phyloP scores from a whole-genome alignment of 1,140 invertebrate genomes.

The Anastrepha obliqua region DNA sequence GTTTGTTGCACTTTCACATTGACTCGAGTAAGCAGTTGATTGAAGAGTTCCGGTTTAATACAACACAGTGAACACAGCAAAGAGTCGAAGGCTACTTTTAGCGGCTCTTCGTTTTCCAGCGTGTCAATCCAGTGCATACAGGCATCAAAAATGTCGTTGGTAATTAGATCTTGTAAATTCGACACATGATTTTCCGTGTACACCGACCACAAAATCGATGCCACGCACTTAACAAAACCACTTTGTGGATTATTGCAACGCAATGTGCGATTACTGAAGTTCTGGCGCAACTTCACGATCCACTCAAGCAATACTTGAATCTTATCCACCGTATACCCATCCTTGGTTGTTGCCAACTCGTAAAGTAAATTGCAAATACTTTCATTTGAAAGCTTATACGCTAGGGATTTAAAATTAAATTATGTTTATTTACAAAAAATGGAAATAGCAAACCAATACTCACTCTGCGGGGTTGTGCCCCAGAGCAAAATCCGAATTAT shows the following conservation, averaged over 20 bases:
- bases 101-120: constrained; percentile 79
- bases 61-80: constrained; percentile 90
- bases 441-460: constrained; percentile 29
- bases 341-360: constrained; percentile 81
- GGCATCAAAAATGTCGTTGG: constrained; percentile 82
- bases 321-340: constrained; percentile 75
- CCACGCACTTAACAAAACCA: constrained; percentile 78
- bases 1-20: constrained; percentile 79
- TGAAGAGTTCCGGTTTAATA: constrained; percentile 85
- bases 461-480: constrained; percentile 75
- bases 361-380: constrained; percentile 87
- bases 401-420: constrained; percentile 58
- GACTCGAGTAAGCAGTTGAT: constrained; percentile 83
- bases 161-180: constrained; percentile 80
- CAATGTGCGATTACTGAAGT: constrained; percentile 64
- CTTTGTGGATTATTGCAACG: constrained; percentile 72
- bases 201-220: constrained; percentile 88
- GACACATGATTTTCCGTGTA: constrained; percentile 79
- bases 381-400: constrained; percentile 75
- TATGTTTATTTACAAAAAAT: background rate
- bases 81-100: constrained; percentile 84
- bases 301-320: constrained; percentile 69
- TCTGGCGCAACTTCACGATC: constrained; percentile 69
- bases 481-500: constrained; percentile 79
- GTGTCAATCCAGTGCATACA: constrained; percentile 86